Conservation (phyloP, 2,888 invertebrate genomes). For the Dexiosoma caninum region DNA sequence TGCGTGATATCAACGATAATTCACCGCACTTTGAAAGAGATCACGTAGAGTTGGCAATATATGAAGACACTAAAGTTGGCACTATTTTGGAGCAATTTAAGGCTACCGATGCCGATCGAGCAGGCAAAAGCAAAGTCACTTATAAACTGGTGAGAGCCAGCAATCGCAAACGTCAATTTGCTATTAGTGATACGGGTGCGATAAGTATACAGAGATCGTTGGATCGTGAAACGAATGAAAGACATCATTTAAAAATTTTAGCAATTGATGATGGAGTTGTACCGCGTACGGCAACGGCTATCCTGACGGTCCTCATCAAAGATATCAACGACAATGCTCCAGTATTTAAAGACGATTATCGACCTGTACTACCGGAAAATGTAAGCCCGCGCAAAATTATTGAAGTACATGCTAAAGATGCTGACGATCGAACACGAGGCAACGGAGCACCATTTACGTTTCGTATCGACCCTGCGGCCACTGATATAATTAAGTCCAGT, state of each 20-base stretch:
- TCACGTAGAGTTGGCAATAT: conserved; percentile 92
- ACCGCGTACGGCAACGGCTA: conserved; percentile 94
- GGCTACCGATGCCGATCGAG: conserved; percentile 96
- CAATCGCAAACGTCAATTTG: conserved; percentile 94
- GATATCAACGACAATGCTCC: conserved; percentile 97
- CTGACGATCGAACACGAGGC: conserved; percentile 93
- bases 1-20: conserved; percentile 97
- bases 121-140: conserved; percentile 91
- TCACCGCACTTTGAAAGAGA: conserved; percentile 94
- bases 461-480: conserved; percentile 92
- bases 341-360: conserved; percentile 91
- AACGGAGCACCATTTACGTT: conserved; percentile 97
- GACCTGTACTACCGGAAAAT: conserved; percentile 94
- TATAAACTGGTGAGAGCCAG: conserved; percentile 93
- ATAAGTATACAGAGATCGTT: conserved; percentile 94
- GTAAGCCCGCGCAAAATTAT: conserved; percentile 92
- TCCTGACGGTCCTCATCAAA: conserved; percentile 93
- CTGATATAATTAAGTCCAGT: conserved; percentile 93
- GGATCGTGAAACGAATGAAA: conserved; percentile 94
- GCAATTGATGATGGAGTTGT: conserved; percentile 95
- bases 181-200: conserved; percentile 94
- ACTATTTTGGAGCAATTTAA: conserved; percentile 94
- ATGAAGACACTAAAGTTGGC: conserved; percentile 94
- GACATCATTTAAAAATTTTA: conserved; percentile 95
- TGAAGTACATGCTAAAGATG: conserved; percentile 93